Percentiles rank a stretch among this genome's conserved stretches.
Evolutionary conservation across 30 jellyfish, hydroid and myxozoan genomes (phyloP).

Genomic region (Mastigias papua): DNA sequence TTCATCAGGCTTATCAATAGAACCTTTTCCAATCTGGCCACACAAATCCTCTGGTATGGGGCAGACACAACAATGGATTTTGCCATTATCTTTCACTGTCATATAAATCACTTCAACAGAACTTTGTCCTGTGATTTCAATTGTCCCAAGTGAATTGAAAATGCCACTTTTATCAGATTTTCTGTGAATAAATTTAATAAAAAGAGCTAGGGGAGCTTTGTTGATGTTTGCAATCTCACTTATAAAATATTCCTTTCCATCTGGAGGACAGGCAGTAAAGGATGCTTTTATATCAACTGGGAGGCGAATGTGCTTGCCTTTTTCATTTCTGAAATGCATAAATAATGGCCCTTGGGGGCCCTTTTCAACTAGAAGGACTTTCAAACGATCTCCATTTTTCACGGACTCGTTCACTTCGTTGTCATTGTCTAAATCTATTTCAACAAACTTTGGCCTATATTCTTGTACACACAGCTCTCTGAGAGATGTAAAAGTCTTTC

Average conservation of each 20-base stretch:
- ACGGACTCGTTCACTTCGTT: constrained; percentile 26
- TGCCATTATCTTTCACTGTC: constrained; percentile 52
- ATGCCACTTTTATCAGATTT: constrained; percentile 7
- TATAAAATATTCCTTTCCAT: constrained; percentile 50
- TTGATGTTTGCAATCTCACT: constrained; percentile 62
- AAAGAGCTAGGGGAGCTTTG: constrained; percentile 70
- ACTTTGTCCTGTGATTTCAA: constrained; percentile 45
- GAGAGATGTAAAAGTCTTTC: constrained; percentile 50
- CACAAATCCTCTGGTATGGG: constrained; percentile 17
- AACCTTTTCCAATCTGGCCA: constrained; percentile 24
- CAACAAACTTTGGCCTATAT: constrained; percentile 86
- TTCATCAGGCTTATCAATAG: constrained; percentile 35
- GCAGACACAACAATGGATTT: constrained; percentile 34
- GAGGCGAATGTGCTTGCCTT: constrained; percentile 87
- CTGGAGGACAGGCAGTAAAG: constrained; percentile 73
- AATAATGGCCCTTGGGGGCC: constrained; percentile 80
- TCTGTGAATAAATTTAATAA: constrained; percentile 19
- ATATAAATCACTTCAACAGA: constrained; percentile 37
- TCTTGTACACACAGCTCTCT: constrained; percentile 72
- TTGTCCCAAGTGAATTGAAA: constrained; percentile 45
- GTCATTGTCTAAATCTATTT: constrained; percentile 49
- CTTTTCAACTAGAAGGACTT: constrained; percentile 83
- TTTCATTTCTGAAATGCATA: constrained; percentile 86
- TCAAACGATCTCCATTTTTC: constrained; percentile 81
- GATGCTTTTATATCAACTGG: constrained; percentile 72